Conservation (phyloP, 2,113 vertebrate species). For the Crocuta crocuta region DNA sequence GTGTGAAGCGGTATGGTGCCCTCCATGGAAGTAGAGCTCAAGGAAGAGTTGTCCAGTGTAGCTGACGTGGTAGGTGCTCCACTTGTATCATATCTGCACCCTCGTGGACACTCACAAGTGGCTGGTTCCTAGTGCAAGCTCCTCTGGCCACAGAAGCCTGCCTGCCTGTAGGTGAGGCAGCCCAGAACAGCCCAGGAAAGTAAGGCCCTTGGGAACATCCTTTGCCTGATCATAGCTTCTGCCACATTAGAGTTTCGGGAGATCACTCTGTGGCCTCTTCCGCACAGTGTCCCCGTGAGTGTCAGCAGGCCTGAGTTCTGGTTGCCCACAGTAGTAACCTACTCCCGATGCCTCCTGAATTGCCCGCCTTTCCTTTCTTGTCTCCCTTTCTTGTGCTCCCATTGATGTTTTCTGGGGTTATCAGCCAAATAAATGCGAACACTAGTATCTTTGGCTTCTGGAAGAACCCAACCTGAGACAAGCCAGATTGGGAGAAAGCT, state of each 20-base stretch:
- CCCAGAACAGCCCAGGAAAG: not conserved
- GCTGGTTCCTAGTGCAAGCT: not conserved
- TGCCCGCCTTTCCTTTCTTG: not conserved
- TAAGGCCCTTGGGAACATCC: not conserved
- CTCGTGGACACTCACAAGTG: not conserved
- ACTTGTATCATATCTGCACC: fast-evolving
- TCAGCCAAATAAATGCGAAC: not conserved
- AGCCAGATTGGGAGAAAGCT: fast-evolving
- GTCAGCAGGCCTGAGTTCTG: not conserved
- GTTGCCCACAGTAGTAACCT: too few species aligned
- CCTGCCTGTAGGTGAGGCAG: fast-evolving
- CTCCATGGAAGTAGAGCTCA: fast-evolving
- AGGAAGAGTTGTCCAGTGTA: fast-evolving
- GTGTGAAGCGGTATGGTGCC: too few species aligned
- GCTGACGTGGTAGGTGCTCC: fast-evolving
- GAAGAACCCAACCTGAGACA: not conserved
- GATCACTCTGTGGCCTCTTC: not conserved
- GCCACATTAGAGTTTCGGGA: fast-evolving
- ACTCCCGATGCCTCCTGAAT: fast-evolving
- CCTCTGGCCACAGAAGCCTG: fast-evolving
- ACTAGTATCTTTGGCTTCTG: not conserved
- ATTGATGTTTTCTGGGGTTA: not conserved
- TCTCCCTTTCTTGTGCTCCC: not conserved
- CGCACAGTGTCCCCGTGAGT: fast-evolving
- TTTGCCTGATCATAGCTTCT: fast-evolving